phyloP scores from a whole-genome alignment of 2,797 vertebrate species.

The Ficedula albicollis region DNA sequence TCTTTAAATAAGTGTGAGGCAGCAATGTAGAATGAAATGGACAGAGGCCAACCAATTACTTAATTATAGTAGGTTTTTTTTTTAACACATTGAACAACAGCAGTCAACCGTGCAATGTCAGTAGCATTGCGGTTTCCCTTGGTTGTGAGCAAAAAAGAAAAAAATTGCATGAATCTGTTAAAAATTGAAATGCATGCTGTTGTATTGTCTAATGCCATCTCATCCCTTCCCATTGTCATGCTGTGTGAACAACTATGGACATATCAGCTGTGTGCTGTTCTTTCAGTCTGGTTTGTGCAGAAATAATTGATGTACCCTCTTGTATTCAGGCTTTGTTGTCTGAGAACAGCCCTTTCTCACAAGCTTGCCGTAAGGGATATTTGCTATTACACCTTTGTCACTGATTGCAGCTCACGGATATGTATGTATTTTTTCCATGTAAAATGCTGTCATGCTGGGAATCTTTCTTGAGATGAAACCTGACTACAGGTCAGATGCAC shows the following conservation, averaged over 20 bases:
- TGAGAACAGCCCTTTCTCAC: neutral
- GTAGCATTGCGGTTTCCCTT: neutral
- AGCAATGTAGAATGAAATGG: slow-evolving; percentile 35
- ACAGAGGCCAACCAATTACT: slow-evolving; percentile 27
- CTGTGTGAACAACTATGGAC: neutral
- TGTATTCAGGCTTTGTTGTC: neutral
- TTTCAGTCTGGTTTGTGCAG: slow-evolving; percentile 35
- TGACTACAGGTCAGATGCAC: neutral
- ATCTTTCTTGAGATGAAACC: neutral
- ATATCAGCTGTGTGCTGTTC: slow-evolving; percentile 7
- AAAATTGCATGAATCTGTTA: neutral
- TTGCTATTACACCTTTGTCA: neutral
- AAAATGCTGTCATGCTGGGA: neutral
- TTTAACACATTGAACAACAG: slow-evolving; percentile 13
- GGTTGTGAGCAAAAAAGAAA: neutral
- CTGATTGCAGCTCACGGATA: neutral
- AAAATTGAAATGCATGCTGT: neutral
- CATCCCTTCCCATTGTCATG: slow-evolving; percentile 31
- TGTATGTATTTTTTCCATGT: neutral
- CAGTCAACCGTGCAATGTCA: neutral
- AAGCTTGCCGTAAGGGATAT: neutral
- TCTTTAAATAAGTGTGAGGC: slow-evolving; percentile 36
- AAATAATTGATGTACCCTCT: slow-evolving; percentile 5
- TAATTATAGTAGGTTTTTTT: slow-evolving; percentile 22
- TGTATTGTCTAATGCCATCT: slow-evolving; percentile 1